Evolutionary conservation across 2,888 invertebrate species (phyloP).

Genomic region (Myopa testacea): DNA sequence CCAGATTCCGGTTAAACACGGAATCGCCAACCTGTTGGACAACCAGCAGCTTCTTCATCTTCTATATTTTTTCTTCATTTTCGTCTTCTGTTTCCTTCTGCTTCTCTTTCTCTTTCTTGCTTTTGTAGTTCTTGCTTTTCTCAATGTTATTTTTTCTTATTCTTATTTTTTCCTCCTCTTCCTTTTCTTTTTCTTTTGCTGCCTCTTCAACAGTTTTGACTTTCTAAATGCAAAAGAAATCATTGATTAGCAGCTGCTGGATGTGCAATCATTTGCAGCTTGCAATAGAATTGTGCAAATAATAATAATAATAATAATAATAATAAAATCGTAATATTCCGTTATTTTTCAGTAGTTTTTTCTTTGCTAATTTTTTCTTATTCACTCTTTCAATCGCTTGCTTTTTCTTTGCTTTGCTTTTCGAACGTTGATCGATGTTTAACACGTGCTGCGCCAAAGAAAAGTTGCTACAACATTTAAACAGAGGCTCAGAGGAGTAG

Average conservation of each 20-base stretch:
- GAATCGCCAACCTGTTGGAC: neutral
- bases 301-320: neutral
- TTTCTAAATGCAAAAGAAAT: conserved; percentile 12
- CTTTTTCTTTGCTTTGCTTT: neutral
- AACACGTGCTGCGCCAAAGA: neutral
- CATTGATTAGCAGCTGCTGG: neutral
- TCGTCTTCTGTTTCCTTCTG: neutral
- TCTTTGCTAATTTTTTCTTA: too few species aligned
- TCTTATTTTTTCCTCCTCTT: neutral
- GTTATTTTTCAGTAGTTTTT: too few species aligned
- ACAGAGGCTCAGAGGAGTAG: too few species aligned
- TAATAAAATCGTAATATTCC: too few species aligned
- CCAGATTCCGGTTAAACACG: neutral
- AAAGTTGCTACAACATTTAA: too few species aligned
- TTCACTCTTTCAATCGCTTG: too few species aligned
- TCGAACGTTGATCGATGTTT: neutral
- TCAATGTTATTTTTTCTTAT: too few species aligned
- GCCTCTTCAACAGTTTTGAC: neutral
- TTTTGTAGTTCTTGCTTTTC: conserved; percentile 10
- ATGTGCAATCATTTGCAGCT: neutral
- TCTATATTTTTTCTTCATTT: too few species aligned
- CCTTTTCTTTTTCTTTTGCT: neutral
- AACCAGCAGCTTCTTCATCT: neutral
- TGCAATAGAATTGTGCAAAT: neutral
- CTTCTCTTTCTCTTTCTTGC: conserved; percentile 14